phyloP scores from a whole-genome alignment of 2,113 vertebrate genomes.

The Tachuris rubrigastra region DNA sequence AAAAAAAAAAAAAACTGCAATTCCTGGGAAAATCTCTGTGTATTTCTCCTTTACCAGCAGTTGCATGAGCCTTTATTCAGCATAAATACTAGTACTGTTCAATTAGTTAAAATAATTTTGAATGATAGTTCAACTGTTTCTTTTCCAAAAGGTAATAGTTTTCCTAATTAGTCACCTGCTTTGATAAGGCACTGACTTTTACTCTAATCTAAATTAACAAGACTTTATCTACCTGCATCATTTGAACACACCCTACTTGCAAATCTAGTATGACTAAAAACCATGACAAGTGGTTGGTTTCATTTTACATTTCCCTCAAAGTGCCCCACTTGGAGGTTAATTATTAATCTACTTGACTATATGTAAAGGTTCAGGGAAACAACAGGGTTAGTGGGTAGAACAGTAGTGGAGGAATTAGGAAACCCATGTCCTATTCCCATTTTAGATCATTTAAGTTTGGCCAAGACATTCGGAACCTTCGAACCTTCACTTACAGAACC shows the following conservation, averaged over 20 bases:
- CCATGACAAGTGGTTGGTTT: conserved; percentile 66
- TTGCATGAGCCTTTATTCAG: neutral
- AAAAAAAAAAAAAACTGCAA: too few species aligned
- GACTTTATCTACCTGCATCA: conserved; percentile 62
- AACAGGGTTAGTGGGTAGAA: conserved; percentile 30
- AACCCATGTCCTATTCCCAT: neutral
- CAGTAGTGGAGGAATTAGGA: neutral
- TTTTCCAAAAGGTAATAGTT: conserved; percentile 64
- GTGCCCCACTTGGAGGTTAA: conserved; percentile 56
- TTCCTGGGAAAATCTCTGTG: neutral
- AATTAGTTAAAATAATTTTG: conserved; percentile 58
- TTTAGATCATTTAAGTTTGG: neutral
- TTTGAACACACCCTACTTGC: conserved; percentile 65
- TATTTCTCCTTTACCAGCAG: neutral
- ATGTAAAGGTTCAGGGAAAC: conserved; percentile 53
- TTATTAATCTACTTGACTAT: conserved; percentile 49
- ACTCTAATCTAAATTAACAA: conserved; percentile 70
- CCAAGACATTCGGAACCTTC: neutral
- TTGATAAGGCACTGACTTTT: conserved; percentile 62
- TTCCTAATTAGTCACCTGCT: conserved; percentile 63
- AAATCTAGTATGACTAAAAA: conserved; percentile 72
- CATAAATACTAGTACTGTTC: neutral
- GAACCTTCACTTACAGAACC: neutral
- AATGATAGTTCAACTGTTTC: conserved; percentile 36
- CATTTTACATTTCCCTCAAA: conserved; percentile 65